phyloP scores from a whole-genome alignment of 2,113 vertebrate species.

The Pyxicephalus adspersus region DNA sequence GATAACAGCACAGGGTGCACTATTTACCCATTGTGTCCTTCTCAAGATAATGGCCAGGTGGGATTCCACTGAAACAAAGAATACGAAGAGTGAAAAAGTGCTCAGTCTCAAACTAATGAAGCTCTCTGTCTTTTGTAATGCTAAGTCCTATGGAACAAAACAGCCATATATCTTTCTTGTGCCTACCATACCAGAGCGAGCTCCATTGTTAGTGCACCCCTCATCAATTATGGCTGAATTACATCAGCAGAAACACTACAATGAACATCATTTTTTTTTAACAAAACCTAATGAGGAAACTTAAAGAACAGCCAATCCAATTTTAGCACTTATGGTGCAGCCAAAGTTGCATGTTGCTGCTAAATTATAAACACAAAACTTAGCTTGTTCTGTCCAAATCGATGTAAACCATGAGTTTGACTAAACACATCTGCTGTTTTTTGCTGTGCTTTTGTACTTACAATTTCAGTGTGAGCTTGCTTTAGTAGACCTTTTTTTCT shows the following conservation, averaged over 20 bases:
- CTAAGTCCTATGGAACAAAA: constrained; percentile 28
- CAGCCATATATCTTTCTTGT: constrained; percentile 39
- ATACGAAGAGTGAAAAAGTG: constrained; percentile 36
- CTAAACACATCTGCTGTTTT: neutral
- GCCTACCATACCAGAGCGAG: neutral
- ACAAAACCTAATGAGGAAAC: constrained; percentile 12
- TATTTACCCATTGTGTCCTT: constrained; percentile 33
- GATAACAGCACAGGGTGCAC: constrained; percentile 39
- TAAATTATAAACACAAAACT: neutral
- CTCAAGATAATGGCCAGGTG: constrained; percentile 44
- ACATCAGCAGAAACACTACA: constrained; percentile 9
- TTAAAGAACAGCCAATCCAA: neutral
- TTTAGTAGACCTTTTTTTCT: too few relatives aligned
- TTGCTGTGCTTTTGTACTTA: neutral
- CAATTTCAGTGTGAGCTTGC: neutral
- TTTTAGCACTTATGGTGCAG: neutral
- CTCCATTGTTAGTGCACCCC: constrained; percentile 30
- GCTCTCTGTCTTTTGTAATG: constrained; percentile 41
- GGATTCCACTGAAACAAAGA: constrained; percentile 45
- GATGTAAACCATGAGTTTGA: too few relatives aligned
- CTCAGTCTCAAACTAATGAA: constrained; percentile 48
- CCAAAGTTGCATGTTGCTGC: neutral
- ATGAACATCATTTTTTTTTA: neutral
- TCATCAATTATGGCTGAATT: constrained; percentile 44
- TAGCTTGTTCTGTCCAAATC: too few relatives aligned